Evolutionary conservation across 2,113 vertebrate species (phyloP).

Genomic region (Mesembrinibis cayennensis): DNA sequence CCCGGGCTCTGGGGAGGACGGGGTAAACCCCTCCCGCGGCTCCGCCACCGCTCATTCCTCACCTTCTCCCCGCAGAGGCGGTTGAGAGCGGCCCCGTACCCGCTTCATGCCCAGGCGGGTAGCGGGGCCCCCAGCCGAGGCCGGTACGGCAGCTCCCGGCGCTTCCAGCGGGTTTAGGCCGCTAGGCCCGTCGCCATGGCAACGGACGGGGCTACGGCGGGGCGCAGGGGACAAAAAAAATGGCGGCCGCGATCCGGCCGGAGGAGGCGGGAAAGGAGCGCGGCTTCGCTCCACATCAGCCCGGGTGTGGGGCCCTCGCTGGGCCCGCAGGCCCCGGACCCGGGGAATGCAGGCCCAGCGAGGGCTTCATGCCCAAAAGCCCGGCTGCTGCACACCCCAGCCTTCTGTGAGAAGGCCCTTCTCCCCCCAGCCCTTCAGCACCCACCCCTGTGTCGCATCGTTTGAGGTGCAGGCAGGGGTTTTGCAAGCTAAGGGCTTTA

Average conservation of each 20-base stretch:
- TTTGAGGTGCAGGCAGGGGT: background rate
- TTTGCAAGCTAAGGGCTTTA: background rate
- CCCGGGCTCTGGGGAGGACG: too few relatives aligned
- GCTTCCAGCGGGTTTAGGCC: background rate
- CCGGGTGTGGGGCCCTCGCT: too few relatives aligned
- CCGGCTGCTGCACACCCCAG: background rate
- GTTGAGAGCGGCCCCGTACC: background rate
- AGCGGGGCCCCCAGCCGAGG: background rate
- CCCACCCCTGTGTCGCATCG: background rate
- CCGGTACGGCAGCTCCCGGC: background rate
- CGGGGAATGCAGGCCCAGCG: background rate
- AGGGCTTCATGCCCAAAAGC: background rate
- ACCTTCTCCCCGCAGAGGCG: constrained; percentile 40
- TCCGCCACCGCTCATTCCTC: background rate
- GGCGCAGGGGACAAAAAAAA: background rate
- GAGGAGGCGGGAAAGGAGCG: accelerated
- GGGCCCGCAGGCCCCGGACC: too few relatives aligned
- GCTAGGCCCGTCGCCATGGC: background rate
- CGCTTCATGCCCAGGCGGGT: constrained; percentile 25
- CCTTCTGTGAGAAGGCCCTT: too few relatives aligned
- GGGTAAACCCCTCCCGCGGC: background rate
- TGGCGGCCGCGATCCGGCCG: background rate
- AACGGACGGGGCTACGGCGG: constrained; percentile 16
- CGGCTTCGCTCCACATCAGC: accelerated
- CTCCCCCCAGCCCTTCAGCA: background rate